Evolutionary conservation across 2,888 invertebrate genomes (phyloP).

Genomic region (Melipona bicolor): DNA sequence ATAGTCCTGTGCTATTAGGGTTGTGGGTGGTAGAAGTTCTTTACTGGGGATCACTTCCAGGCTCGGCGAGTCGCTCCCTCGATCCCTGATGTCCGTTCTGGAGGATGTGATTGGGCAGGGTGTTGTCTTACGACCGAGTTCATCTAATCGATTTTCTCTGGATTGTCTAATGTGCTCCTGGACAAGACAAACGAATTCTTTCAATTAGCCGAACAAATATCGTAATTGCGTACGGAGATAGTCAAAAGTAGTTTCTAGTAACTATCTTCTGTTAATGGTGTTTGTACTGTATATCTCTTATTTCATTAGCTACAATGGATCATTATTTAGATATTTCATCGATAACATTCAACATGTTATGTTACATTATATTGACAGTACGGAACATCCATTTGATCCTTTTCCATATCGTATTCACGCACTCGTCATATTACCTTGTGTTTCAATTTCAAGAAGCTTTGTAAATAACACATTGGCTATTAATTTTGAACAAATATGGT

Average conservation of each 20-base stretch:
- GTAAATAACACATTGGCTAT: constrained; percentile 13
- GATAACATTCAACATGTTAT: no score
- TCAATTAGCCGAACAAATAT: constrained; percentile 36
- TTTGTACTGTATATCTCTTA: background rate
- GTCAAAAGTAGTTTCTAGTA: background rate
- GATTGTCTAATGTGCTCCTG: constrained; percentile 92
- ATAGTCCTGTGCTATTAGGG: constrained; percentile 74
- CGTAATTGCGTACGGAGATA: background rate
- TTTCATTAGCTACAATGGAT: background rate
- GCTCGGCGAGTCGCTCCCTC: constrained; percentile 79
- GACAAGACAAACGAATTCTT: constrained; percentile 40
- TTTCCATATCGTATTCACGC: background rate
- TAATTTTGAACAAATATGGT: constrained; percentile 13
- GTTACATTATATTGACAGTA: background rate
- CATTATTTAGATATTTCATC: background rate
- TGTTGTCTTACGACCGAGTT: constrained; percentile 85
- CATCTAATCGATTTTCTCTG: constrained; percentile 91
- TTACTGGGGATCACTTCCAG: constrained; percentile 79
- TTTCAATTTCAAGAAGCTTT: constrained; percentile 7
- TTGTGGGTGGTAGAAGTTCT: constrained; percentile 76
- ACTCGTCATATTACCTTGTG: background rate
- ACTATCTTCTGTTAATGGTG: background rate
- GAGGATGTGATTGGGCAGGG: constrained; percentile 77
- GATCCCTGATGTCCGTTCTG: constrained; percentile 77
- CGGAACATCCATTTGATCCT: background rate